phyloP scores from a whole-genome alignment of 1,140 invertebrate species.

The Meloidogyne hapla region DNA sequence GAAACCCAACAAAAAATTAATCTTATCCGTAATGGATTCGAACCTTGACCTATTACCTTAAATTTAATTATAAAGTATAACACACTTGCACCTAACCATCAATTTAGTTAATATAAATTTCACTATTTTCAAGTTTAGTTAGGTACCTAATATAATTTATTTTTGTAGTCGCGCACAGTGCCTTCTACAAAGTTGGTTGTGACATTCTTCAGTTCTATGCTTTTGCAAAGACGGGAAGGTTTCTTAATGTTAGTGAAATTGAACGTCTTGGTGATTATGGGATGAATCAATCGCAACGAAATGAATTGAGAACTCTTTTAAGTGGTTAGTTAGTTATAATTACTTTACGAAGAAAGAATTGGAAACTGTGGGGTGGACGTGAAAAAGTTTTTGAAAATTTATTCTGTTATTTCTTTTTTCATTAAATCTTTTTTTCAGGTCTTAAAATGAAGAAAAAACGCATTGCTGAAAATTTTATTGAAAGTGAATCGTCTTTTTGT shows the following conservation, averaged over 20 bases:
- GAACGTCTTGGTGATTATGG: background rate
- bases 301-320: background rate
- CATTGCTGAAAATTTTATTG: background rate
- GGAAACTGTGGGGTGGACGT: no score
- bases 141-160: no score
- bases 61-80: no score
- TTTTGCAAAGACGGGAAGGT: background rate
- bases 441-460: background rate
- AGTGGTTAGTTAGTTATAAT: background rate
- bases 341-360: no score
- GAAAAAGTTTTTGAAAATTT: no score
- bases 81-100: no score
- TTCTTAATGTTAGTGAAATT: background rate
- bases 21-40: no score
- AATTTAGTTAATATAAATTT: background rate
- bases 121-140: background rate
- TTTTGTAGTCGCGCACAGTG: background rate
- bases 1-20: no score
- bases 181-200: slow-evolving; percentile 1
- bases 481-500: background rate
- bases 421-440: background rate
- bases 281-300: background rate
- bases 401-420: no score
- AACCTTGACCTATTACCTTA: no score
- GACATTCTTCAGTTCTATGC: slow-evolving; percentile 1